phyloP scores from a whole-genome alignment of 2,113 vertebrate species.

The Struthidea cinerea region DNA sequence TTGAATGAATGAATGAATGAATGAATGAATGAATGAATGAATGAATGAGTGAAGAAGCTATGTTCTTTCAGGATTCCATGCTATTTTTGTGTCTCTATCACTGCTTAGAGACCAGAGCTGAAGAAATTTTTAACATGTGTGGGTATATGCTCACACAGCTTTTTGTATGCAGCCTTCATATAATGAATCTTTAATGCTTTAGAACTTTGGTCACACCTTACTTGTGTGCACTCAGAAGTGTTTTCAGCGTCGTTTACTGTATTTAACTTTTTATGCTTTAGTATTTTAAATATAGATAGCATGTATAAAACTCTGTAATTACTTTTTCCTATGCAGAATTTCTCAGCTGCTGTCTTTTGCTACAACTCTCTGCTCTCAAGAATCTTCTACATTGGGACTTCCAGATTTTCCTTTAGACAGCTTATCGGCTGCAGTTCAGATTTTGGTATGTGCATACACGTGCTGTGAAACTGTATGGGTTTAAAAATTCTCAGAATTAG shows the following conservation, averaged over 20 bases:
- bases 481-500: not conserved
- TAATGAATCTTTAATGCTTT: not conserved
- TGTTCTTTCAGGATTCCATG: not conserved
- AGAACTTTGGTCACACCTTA: not conserved
- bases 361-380: conserved; percentile 92
- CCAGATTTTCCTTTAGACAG: conserved; percentile 96
- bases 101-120: not conserved
- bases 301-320: conserved; percentile 5
- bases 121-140: not conserved
- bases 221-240: not conserved
- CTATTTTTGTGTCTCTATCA: not conserved
- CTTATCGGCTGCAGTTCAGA: conserved; percentile 80
- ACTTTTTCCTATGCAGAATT: conserved; percentile 73
- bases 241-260: not conserved
- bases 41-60: not conserved
- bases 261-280: not conserved
- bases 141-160: not conserved
- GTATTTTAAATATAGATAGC: not conserved
- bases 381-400: conserved; percentile 87
- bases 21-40: not conserved
- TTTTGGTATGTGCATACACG: conserved; percentile 81
- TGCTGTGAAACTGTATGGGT: not conserved
- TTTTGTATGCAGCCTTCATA: not conserved
- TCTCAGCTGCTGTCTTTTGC: conserved; percentile 92
- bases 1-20: not conserved